These are phyloP conservation scores for Atta colombica DNA, from an alignment of 1,140 invertebrate species.

Conservation along the genomic window DNA sequence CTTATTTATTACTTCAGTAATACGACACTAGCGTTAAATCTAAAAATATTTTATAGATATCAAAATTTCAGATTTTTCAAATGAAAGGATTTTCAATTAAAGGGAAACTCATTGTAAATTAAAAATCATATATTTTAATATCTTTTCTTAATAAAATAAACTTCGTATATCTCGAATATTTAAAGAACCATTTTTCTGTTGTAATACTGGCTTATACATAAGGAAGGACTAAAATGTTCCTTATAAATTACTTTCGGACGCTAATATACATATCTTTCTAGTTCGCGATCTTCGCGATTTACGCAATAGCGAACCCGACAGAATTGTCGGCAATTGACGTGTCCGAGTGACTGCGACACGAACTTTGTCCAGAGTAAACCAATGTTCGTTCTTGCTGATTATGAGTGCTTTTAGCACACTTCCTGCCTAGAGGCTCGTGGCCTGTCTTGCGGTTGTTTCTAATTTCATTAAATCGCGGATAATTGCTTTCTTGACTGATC, in stretches of 20 bases:
- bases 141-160: too few species aligned
- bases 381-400: not conserved
- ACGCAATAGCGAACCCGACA: conserved; percentile 56
- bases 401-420: conserved; percentile 45
- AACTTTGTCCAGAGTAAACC: conserved; percentile 66
- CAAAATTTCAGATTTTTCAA: not conserved
- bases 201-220: too few species aligned
- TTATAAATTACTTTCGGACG: too few species aligned
- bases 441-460: conserved; percentile 22
- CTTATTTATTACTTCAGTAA: conserved; percentile 1
- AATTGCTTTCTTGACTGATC: conserved; percentile 38
- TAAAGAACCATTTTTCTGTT: too few species aligned
- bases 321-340: conserved; percentile 74
- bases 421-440: conserved; percentile 47
- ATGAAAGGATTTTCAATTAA: not conserved
- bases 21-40: too few species aligned
- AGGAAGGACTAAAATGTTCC: too few species aligned
- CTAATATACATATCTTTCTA: not conserved
- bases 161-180: too few species aligned
- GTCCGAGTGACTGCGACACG: conserved; percentile 67
- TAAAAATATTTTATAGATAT: not conserved
- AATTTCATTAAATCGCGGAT: conserved; percentile 64
- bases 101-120: too few species aligned
- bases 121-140: too few species aligned
- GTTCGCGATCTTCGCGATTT: not conserved